Evolutionary conservation across 2,888 invertebrate genomes (phyloP).

Genomic region (Adineta ricciae): DNA sequence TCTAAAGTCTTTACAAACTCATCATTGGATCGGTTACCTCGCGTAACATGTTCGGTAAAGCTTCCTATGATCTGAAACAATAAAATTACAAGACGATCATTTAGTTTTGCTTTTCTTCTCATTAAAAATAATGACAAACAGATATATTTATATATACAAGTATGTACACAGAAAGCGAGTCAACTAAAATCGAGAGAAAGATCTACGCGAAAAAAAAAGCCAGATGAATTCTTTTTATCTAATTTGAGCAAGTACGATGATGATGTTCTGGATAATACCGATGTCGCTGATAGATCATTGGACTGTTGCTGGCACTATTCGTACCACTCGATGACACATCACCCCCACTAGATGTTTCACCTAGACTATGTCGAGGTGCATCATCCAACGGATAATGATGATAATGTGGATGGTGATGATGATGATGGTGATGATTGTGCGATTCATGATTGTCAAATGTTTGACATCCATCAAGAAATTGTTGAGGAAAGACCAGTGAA

Average conservation of each 20-base stretch:
- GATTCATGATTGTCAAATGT: neutral
- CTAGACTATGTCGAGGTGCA: neutral
- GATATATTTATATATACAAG: neutral
- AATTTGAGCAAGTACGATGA: constrained; percentile 9
- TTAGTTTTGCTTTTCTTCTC: neutral
- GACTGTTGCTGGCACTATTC: neutral
- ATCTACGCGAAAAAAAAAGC: neutral
- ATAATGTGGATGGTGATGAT: neutral
- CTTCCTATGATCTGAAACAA: neutral
- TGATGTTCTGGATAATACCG: neutral
- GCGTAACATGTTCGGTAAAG: neutral
- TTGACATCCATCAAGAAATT: constrained; percentile 31
- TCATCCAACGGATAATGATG: neutral
- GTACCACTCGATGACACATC: neutral
- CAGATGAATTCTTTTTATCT: neutral
- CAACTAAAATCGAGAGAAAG: neutral
- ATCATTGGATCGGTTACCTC: neutral
- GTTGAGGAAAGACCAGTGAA: constrained; percentile 24
- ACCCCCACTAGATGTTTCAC: neutral
- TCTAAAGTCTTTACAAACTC: neutral
- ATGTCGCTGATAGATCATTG: neutral
- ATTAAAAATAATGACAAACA: neutral
- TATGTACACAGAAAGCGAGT: neutral
- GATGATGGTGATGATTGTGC: neutral
- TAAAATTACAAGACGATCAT: neutral